Evolutionary conservation across 2,888 invertebrate species (phyloP), one percentile per base, ranked within the genome.

Genomic region (Stegophylla sp.): DNA sequence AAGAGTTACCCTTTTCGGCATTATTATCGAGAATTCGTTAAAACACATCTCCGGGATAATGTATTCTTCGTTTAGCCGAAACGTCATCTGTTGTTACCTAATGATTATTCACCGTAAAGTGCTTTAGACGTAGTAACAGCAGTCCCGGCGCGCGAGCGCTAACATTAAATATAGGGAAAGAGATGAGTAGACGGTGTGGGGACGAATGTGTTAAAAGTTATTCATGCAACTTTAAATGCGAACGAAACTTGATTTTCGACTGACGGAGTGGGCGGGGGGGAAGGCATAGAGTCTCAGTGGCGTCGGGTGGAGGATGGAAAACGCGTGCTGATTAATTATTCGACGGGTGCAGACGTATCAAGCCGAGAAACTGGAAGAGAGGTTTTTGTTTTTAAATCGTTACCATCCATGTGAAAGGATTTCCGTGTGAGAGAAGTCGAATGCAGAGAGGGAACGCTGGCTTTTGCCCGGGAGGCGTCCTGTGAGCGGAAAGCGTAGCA

Each of bases 41-140:
- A 51, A 51, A 74, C 10, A 20, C 63, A 23, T 74, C 51, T 20
- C n/a, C 74, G 34, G 74, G 23, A 74, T 74, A 74, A 61, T 71
- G 69, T 71, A 79, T 79, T 71, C 69, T 71, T 26, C 79, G 79
- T 79, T 79, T 71, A 71, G 79, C 12, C 61, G 41, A 79, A 79
- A 79, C 79, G 79, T 79, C 79, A 71, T 79, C 79, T 61, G 79
- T 45, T 43, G 69, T 71, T 41, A 71, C 79, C 79, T 69, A 79
- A 79, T 71, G 61, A 79, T 79, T 79, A 79, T 79, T 79, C 79
- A 71, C 79, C 79, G 61, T 79, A 51, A 71, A 79, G 79, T 71
- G 69, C 79, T 61, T 48, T 41, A 71, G 69, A 48, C 48, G 51
- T 43, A 72, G 45, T 12, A 59, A 45, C 45, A 48, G 20, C 61